Evolutionary conservation across 2,888 invertebrate species (phyloP).

Genomic region (Sclerodermus sp.): DNA sequence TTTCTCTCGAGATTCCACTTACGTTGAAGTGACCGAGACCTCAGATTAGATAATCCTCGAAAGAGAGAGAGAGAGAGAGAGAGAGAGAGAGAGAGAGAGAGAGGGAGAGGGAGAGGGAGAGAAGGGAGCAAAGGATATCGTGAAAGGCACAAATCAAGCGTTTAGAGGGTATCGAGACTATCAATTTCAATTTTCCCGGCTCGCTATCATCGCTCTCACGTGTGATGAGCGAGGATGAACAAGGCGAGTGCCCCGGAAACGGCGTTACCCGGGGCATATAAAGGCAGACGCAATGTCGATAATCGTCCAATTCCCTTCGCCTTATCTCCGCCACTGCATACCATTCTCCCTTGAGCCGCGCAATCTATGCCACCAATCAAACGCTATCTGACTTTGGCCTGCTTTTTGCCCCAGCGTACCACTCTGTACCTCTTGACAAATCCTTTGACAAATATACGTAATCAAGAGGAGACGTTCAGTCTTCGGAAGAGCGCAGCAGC

Average conservation of each 20-base stretch:
- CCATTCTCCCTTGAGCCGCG: slow-evolving; percentile 1
- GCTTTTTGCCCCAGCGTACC: not conserved
- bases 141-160: slow-evolving; percentile 5
- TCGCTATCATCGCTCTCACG: slow-evolving; percentile 9
- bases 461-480: no score
- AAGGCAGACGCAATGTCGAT: slow-evolving; percentile 3
- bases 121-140: not conserved
- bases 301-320: slow-evolving; percentile 12
- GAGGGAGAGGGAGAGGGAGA: slow-evolving; percentile 5
- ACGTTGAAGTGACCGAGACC: not conserved
- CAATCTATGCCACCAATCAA: not conserved
- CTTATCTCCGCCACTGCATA: slow-evolving; percentile 3
- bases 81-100: no score
- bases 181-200: slow-evolving; percentile 38
- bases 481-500: no score
- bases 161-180: slow-evolving; percentile 19
- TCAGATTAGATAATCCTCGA: not conserved
- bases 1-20: no score
- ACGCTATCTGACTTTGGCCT: not conserved
- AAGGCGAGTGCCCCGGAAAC: not conserved
- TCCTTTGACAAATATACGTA: not conserved
- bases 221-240: not conserved
- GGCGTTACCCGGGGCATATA: not conserved
- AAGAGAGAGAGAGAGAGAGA: no score
- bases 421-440: not conserved